phyloP scores from a whole-genome alignment of 2,888 invertebrate genomes.

The Auanema sp. region DNA sequence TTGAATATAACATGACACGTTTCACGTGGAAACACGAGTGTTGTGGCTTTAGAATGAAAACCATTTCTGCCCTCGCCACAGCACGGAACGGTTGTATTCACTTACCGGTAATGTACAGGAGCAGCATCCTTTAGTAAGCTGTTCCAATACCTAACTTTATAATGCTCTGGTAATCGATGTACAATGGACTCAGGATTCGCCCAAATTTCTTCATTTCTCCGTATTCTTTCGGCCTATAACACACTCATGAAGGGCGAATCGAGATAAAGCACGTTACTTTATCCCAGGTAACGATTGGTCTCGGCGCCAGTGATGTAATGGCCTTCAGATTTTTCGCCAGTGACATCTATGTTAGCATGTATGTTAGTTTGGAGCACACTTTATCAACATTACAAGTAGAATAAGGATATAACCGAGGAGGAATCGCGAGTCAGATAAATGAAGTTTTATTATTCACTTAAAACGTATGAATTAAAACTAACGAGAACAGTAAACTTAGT shows the following conservation, averaged over 20 bases:
- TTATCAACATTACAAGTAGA: neutral
- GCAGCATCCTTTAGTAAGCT: slow-evolving; percentile 59
- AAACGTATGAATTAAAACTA: no score
- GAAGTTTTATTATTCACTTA: no score
- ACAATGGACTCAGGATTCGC: slow-evolving; percentile 56
- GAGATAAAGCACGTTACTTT: slow-evolving; percentile 26
- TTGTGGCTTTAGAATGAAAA: no score
- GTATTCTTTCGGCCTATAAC: slow-evolving; percentile 49
- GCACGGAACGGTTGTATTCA: neutral
- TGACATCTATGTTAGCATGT: slow-evolving; percentile 25
- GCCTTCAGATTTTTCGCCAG: slow-evolving; percentile 54
- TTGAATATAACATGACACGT: no score
- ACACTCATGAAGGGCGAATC: neutral
- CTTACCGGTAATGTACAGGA: slow-evolving; percentile 66
- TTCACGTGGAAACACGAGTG: no score
- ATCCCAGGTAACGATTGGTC: slow-evolving; percentile 59
- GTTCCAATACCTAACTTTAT: slow-evolving; percentile 55
- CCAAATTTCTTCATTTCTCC: slow-evolving; percentile 61
- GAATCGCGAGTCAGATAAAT: neutral
- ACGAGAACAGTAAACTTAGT: no score
- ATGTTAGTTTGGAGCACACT: neutral
- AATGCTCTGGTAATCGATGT: slow-evolving; percentile 60
- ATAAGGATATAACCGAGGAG: neutral
- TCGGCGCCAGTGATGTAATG: slow-evolving; percentile 41
- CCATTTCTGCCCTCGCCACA: neutral